These are phyloP conservation scores for Acleris laterana DNA, from an alignment of 2,888 invertebrate genomes.

Conservation along the genomic window DNA sequence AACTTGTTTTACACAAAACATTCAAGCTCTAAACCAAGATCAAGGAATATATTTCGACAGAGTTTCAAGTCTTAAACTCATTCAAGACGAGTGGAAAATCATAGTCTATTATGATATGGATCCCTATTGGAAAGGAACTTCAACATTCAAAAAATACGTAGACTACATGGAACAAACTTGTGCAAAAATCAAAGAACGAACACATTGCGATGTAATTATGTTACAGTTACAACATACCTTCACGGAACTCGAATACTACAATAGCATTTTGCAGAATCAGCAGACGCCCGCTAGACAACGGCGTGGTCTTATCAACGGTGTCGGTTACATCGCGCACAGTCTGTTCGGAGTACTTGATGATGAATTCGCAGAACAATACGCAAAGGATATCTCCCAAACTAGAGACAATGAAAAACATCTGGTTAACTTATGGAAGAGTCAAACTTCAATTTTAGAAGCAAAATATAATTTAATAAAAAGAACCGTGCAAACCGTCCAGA, in stretches of 20 bases:
- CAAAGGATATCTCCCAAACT: neutral
- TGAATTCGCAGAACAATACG: neutral
- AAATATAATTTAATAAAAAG: slow-evolving; percentile 9
- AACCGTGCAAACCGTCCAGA: neutral
- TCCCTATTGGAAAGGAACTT: slow-evolving; percentile 32
- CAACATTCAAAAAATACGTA: slow-evolving; percentile 26
- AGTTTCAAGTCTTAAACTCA: slow-evolving; percentile 15
- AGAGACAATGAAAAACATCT: slow-evolving; percentile 4
- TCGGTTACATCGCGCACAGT: slow-evolving; percentile 12
- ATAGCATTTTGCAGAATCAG: slow-evolving; percentile 29
- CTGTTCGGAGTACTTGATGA: slow-evolving; percentile 14
- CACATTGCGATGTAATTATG: slow-evolving; percentile 33
- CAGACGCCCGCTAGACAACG: slow-evolving; percentile 4
- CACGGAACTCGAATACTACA: slow-evolving; percentile 22
- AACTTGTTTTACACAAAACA: slow-evolving; percentile 5
- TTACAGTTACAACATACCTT: slow-evolving; percentile 36
- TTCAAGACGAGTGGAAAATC: slow-evolving; percentile 36
- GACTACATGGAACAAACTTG: slow-evolving; percentile 16
- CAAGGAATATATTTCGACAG: slow-evolving; percentile 19
- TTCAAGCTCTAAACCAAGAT: too few species aligned
- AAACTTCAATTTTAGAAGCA: slow-evolving; percentile 5
- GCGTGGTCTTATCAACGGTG: slow-evolving; percentile 16
- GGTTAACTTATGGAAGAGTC: slow-evolving; percentile 3
- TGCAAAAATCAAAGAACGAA: slow-evolving; percentile 4
- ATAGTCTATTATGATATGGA: slow-evolving; percentile 37